phyloP scores from a whole-genome alignment of 2,113 vertebrate species.

The Apteryx owenii region DNA sequence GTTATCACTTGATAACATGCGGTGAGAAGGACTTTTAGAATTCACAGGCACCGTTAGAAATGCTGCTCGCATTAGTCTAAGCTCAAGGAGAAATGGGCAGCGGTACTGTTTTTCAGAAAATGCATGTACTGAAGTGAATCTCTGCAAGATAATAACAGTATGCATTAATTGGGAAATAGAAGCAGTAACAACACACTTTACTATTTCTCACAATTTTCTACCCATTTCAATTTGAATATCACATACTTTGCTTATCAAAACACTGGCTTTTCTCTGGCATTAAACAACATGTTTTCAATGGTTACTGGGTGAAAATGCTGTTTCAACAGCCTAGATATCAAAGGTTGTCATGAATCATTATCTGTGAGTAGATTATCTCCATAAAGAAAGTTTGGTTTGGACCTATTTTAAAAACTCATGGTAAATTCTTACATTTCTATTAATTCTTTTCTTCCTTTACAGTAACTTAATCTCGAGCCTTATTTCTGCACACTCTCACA shows the following conservation, averaged over 20 bases:
- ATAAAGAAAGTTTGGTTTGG: background rate
- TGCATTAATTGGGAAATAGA: background rate
- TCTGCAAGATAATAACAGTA: background rate
- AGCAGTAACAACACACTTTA: background rate
- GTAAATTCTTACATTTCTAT: background rate
- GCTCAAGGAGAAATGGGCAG: fast-evolving
- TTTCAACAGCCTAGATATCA: background rate
- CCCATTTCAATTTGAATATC: background rate
- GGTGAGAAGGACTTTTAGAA: background rate
- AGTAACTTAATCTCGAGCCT: background rate
- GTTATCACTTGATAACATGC: fast-evolving
- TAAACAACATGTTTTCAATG: background rate
- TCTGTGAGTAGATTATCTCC: background rate
- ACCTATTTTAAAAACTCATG: background rate
- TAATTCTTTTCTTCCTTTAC: background rate
- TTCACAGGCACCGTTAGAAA: fast-evolving
- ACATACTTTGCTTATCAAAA: background rate
- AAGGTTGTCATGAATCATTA: background rate
- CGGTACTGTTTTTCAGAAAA: background rate
- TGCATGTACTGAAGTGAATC: background rate
- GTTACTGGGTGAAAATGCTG: background rate
- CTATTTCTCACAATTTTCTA: background rate
- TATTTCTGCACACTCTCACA: background rate
- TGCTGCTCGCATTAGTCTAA: background rate
- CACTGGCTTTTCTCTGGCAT: background rate